Evolutionary conservation across 2,888 invertebrate genomes (phyloP).

Genomic region (Lasioglossum marginatum): DNA sequence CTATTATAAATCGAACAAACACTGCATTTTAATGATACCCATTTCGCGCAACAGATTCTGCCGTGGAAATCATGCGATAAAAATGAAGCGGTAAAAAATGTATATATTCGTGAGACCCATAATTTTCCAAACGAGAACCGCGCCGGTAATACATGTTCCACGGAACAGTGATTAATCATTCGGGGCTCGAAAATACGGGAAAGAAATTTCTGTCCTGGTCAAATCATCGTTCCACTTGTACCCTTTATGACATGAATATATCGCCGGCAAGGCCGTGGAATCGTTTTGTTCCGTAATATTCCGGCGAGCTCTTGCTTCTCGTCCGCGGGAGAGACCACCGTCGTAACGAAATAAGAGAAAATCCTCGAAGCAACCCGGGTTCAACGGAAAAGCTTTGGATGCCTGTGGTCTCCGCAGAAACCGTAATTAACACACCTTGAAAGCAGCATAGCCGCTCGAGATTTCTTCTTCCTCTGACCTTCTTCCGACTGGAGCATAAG

Average conservation of each 20-base stretch:
- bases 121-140: neutral
- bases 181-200: neutral
- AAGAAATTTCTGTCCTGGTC: slow-evolving; percentile 23
- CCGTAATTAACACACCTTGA: slow-evolving; percentile 41
- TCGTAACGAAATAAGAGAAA: slow-evolving; percentile 40
- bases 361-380: neutral
- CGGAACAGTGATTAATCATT: slow-evolving; percentile 3
- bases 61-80: neutral
- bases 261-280: slow-evolving; percentile 44
- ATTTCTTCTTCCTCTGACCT: neutral
- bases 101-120: neutral
- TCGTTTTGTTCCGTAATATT: slow-evolving; percentile 53
- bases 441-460: slow-evolving; percentile 9
- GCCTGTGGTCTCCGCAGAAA: slow-evolving; percentile 3
- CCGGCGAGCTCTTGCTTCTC: slow-evolving; percentile 19
- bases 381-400: slow-evolving; percentile 20
- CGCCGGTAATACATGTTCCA: neutral
- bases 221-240: slow-evolving; percentile 47
- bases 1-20: neutral
- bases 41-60: neutral
- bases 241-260: slow-evolving; percentile 56
- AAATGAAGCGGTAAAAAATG: neutral
- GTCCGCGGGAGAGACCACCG: slow-evolving; percentile 31
- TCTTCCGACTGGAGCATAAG: neutral
- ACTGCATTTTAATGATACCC: neutral